Evolutionary conservation across 2,797 vertebrate genomes (phyloP).

Genomic region (Erpetoichthys calabaricus): DNA sequence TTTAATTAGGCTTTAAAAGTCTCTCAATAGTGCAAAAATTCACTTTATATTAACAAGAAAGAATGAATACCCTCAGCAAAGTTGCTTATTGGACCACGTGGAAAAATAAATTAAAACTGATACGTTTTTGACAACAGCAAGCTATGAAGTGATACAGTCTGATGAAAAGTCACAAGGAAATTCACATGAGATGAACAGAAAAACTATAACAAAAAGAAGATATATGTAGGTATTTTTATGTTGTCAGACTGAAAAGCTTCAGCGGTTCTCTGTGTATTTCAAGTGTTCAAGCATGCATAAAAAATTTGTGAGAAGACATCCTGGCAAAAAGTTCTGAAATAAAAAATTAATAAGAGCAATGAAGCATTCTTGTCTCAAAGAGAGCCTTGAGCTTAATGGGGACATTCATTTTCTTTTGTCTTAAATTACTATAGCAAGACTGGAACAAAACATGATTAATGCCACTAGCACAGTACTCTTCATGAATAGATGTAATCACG

Average conservation of each 20-base stretch:
- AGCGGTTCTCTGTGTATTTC: slow-evolving; percentile 18
- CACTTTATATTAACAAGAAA: too few species aligned
- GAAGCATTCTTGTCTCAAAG: slow-evolving; percentile 1
- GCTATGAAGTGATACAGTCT: too few species aligned
- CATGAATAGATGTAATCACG: background rate
- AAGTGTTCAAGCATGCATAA: slow-evolving; percentile 36
- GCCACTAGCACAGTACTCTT: background rate
- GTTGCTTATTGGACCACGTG: too few species aligned
- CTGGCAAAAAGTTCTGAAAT: slow-evolving; percentile 30
- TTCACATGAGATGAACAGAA: too few species aligned
- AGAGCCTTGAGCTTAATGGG: background rate
- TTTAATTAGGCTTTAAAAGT: too few species aligned
- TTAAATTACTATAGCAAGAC: background rate
- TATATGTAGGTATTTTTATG: too few species aligned
- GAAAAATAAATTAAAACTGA: too few species aligned
- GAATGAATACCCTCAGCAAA: too few species aligned
- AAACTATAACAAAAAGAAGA: too few species aligned
- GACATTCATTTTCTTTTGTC: slow-evolving; percentile 1
- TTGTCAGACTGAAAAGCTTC: background rate
- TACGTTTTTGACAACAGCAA: too few species aligned
- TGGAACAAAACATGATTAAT: background rate
- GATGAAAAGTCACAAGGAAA: too few species aligned
- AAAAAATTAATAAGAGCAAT: slow-evolving; percentile 32
- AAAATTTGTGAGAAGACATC: slow-evolving; percentile 25
- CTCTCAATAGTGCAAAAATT: too few species aligned